Evolutionary conservation across 2,797 vertebrate genomes (phyloP), one percentile per base, ranked within the genome.

Genomic region (Lepilemur septentrionalis): DNA sequence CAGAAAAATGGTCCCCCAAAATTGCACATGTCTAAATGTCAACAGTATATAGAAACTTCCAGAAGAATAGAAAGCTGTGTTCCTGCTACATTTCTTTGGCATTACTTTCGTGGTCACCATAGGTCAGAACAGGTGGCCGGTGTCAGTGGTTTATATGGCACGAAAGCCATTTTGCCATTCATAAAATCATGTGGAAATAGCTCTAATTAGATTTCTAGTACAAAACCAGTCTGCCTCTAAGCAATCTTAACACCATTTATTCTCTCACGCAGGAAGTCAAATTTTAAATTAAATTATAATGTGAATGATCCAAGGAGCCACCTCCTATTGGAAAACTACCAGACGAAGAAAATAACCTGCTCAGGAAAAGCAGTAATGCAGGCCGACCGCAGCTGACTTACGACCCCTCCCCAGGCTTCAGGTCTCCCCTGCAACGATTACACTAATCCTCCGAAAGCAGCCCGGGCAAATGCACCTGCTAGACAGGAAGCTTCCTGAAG

Each of bases 281-380:
- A 92, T 94, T 96, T 94, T 90, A 91, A 85, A 96, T 94, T 95
- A 92, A 94, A 93, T 92, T 79, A 75, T 17, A 87, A 92, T 79
- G 52, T 76, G 80, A 82, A 89, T 57, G 48, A 89, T 61, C 82
- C 69, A 80, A 61, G 67, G 80, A 82, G 46, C 41, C 20, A 70
- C 48, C 89, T 87, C 67, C 82, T 84, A 3, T 14, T 70, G 59
- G 63, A 79, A 93, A 38, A 46, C 38, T 72, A 41, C 28, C 67
- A 86, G 46, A 41, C 7, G 79, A 61, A 46, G 41, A 78, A 90
- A 91, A 75, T n/a, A 67, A 82, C 67, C 28, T 73, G 79, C 93
- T 91, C 46, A 63, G 73, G 86, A 59, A 84, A 76, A 50, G 70
- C 17, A 18, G 52, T 1, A 7, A 48, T 2, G 0, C 25, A 41